These are phyloP conservation scores for Drosophila setifemur DNA, from an alignment of 1,140 invertebrate species.

Conservation along the genomic window DNA sequence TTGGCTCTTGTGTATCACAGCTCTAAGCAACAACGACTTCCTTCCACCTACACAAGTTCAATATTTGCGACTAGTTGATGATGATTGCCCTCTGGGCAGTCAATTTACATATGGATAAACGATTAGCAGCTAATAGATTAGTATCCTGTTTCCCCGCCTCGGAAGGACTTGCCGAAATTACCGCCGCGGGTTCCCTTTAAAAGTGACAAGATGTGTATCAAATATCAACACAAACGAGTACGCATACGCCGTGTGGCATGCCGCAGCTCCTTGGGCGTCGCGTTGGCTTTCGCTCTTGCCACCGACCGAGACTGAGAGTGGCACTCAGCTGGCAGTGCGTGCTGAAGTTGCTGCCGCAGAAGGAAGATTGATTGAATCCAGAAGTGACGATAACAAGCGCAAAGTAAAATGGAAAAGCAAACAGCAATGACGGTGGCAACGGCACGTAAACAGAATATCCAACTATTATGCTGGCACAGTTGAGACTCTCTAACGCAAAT, in stretches of 20 bases:
- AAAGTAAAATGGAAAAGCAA: conserved; percentile 72
- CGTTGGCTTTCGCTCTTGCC: background rate
- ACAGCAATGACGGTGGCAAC: conserved; percentile 36
- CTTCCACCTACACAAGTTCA: conserved; percentile 41
- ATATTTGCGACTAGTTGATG: conserved; percentile 57
- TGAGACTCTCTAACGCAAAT: background rate
- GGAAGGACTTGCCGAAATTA: conserved; percentile 18
- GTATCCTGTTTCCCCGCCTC: conserved; percentile 51
- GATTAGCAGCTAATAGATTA: conserved; percentile 79
- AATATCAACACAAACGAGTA: conserved; percentile 52
- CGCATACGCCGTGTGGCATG: conserved; percentile 38
- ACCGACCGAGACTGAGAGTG: conserved; percentile 28
- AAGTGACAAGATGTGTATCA: conserved; percentile 49
- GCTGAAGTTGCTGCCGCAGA: conserved; percentile 52
- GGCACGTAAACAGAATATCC: conserved; percentile 54
- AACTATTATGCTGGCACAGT: conserved; percentile 52
- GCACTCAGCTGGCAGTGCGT: conserved; percentile 52
- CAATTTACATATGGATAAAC: conserved; percentile 72
- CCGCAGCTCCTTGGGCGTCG: background rate
- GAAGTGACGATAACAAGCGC: conserved; percentile 77
- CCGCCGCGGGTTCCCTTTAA: conserved; percentile 19
- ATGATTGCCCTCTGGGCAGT: conserved; percentile 47
- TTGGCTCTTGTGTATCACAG: too few species aligned
- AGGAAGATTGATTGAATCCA: conserved; percentile 78
- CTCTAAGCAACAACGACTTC: background rate